Conservation (phyloP, 2,113 vertebrate species). For the Grus americana region DNA sequence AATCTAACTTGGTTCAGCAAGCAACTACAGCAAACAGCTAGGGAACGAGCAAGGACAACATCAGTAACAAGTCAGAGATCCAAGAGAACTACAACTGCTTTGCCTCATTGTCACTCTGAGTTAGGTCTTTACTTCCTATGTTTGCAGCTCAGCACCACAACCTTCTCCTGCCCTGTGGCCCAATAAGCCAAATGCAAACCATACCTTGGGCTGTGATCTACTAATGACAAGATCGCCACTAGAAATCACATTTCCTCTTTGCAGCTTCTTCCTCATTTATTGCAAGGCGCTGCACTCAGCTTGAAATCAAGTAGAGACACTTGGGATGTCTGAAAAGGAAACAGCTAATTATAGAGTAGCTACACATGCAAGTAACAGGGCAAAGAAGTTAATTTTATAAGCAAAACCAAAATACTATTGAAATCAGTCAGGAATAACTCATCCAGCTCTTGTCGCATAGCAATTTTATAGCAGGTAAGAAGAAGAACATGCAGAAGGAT, state of each 20-base stretch:
- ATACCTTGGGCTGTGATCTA: background rate
- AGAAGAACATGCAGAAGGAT: background rate
- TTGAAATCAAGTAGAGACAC: background rate
- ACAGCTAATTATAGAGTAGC: constrained; percentile 9
- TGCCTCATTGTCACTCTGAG: background rate
- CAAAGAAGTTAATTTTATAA: constrained; percentile 32
- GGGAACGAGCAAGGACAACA: background rate
- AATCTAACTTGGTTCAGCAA: background rate
- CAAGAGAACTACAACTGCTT: background rate
- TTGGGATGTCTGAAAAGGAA: constrained; percentile 11
- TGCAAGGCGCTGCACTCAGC: background rate
- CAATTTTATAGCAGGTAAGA: background rate
- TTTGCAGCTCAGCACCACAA: background rate
- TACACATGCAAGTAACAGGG: background rate
- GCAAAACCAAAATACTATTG: background rate
- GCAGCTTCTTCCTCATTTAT: background rate
- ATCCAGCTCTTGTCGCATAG: background rate
- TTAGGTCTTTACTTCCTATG: background rate
- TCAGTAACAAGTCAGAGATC: background rate
- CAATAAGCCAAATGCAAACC: background rate
- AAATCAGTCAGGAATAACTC: background rate
- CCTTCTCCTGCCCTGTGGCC: background rate
- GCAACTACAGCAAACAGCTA: background rate
- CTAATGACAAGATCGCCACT: background rate
- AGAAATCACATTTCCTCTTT: background rate